These are phyloP conservation scores for Cephus nigrinus DNA, from an alignment of 2,888 invertebrate genomes.

Conservation along the genomic window DNA sequence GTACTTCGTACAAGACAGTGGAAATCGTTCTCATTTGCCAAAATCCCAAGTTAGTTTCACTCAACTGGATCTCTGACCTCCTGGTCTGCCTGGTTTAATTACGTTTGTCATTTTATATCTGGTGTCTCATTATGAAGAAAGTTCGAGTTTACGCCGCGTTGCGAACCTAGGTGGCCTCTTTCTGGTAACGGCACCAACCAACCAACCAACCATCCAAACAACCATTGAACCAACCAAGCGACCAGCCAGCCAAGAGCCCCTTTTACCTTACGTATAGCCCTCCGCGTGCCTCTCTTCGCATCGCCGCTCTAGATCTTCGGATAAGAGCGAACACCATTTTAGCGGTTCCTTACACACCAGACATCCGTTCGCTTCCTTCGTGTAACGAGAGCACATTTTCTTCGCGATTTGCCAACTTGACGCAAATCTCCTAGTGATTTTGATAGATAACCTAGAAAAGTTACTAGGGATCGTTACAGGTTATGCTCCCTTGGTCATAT, in stretches of 20 bases:
- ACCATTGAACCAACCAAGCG: constrained; percentile 30
- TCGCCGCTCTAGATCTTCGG: constrained; percentile 66
- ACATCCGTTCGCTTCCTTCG: constrained; percentile 63
- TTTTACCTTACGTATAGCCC: constrained; percentile 59
- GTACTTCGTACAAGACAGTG: not conserved
- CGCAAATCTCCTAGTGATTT: not conserved
- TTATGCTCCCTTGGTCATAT: too few relatives aligned
- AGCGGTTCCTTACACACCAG: constrained; percentile 68
- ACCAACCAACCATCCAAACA: constrained; percentile 34
- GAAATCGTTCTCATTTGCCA: not conserved
- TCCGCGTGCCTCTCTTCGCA: constrained; percentile 65
- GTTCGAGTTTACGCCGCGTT: constrained; percentile 49
- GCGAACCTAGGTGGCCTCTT: constrained; percentile 61
- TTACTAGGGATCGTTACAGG: not conserved
- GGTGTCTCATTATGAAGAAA: constrained; percentile 58
- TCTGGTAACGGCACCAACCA: constrained; percentile 60
- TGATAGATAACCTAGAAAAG: not conserved
- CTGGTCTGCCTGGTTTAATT: constrained; percentile 54
- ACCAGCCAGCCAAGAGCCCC: constrained; percentile 51
- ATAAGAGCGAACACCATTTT: constrained; percentile 67
- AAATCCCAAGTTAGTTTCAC: not conserved
- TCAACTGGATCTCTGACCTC: constrained; percentile 46
- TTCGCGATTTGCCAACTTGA: constrained; percentile 17
- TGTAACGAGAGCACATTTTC: constrained; percentile 40
- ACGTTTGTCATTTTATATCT: constrained; percentile 57